Percentiles rank a stretch among this genome's conserved stretches.
These are phyloP conservation scores for Leptoteleia sp. DNA, from an alignment of 1,140 invertebrate genomes.

Conservation along the genomic window DNA sequence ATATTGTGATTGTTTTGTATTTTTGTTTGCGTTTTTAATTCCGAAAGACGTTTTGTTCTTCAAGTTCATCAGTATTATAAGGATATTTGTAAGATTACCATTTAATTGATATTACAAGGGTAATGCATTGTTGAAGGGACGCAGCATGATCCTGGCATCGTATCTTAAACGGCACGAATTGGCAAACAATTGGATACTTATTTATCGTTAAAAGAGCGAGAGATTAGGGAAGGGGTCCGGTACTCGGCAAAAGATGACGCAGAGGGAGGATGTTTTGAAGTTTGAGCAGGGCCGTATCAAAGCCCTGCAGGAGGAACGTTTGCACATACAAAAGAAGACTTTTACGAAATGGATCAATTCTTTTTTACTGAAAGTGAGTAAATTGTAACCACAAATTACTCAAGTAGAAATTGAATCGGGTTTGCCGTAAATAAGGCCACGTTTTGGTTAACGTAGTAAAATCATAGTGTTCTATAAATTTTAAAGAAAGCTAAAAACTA, in stretches of 20 bases:
- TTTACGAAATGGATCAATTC: constrained; percentile 99
- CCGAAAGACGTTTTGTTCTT: too few relatives aligned
- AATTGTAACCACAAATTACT: too few relatives aligned
- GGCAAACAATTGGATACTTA: constrained; percentile 15
- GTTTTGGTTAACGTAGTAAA: too few relatives aligned
- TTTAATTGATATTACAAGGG: too few relatives aligned
- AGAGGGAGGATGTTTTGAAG: constrained; percentile 94
- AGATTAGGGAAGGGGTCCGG: constrained; percentile 30
- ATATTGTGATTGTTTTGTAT: too few relatives aligned
- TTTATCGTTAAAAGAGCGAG: constrained; percentile 30
- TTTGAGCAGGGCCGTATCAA: constrained; percentile 98
- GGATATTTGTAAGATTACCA: too few relatives aligned
- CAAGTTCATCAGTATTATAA: too few relatives aligned
- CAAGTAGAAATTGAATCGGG: too few relatives aligned
- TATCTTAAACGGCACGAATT: constrained; percentile 13
- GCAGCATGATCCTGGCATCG: constrained; percentile 44
- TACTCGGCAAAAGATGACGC: constrained; percentile 86
- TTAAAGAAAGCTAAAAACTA: too few relatives aligned
- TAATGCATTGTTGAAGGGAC: constrained; percentile 32
- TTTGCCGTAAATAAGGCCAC: too few relatives aligned
- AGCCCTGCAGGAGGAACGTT: constrained; percentile 96
- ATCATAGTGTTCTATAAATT: too few relatives aligned
- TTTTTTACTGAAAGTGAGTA: constrained; percentile 95
- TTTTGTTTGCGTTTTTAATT: too few relatives aligned
- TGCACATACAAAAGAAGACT: constrained; percentile 99